Evolutionary conservation across 2,113 vertebrate genomes (phyloP).

Genomic region (Motacilla tschutschensis): DNA sequence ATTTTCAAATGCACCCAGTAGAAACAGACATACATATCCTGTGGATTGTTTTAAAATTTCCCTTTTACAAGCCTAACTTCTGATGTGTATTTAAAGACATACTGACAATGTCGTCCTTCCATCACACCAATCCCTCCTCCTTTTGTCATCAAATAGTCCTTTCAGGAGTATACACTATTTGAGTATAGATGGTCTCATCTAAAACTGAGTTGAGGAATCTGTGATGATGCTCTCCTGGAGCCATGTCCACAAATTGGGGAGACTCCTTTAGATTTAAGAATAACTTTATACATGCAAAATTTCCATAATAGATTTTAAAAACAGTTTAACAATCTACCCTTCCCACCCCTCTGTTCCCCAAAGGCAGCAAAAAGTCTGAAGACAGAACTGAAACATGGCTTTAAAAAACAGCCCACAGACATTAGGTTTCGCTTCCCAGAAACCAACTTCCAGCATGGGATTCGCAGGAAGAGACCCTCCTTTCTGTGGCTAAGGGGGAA

Average conservation of each 20-base stretch:
- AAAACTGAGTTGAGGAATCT: slow-evolving; percentile 26
- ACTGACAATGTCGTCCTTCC: background rate
- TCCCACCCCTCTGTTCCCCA: slow-evolving; percentile 48
- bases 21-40: background rate
- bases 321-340: slow-evolving; percentile 52
- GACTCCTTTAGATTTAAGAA: slow-evolving; percentile 55
- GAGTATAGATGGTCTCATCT: background rate
- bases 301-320: slow-evolving; percentile 61
- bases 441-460: slow-evolving; percentile 69
- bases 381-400: slow-evolving; percentile 64
- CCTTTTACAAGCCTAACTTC: background rate
- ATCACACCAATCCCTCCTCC: background rate
- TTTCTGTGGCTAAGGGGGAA: slow-evolving; percentile 52
- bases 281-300: slow-evolving; percentile 61
- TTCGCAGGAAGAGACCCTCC: slow-evolving; percentile 57
- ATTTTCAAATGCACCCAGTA: slow-evolving; percentile 10
- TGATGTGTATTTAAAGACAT: background rate
- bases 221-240: slow-evolving; percentile 58
- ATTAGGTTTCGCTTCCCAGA: slow-evolving; percentile 60
- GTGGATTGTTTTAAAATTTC: background rate
- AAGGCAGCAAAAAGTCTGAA: slow-evolving; percentile 61
- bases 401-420: slow-evolving; percentile 58
- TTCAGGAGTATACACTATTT: background rate
- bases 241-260: slow-evolving; percentile 3
- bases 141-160: background rate